Percentiles rank a stretch among this genome's conserved stretches.
Conservation (phyloP, 2,888 invertebrate species). For the Meta bourneti region DNA sequence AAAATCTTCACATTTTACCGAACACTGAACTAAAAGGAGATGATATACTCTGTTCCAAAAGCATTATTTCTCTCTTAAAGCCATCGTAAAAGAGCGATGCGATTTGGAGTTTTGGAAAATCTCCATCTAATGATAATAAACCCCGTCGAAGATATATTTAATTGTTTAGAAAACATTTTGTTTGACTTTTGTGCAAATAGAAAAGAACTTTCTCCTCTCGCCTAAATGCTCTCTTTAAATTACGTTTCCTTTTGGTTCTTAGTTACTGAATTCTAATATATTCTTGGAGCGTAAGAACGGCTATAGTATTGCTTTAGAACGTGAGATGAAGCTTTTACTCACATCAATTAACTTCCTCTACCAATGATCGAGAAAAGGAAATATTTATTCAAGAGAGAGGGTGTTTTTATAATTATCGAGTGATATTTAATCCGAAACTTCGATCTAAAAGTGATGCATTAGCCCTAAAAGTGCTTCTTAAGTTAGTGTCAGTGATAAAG, state of each 20-base stretch:
- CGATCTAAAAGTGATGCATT: slow-evolving; percentile 14
- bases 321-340: slow-evolving; percentile 44
- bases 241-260: slow-evolving; percentile 15
- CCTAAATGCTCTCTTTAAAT: slow-evolving; percentile 39
- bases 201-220: slow-evolving; percentile 24
- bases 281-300: slow-evolving; percentile 34
- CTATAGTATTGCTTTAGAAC: slow-evolving; percentile 39
- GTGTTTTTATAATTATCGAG: slow-evolving; percentile 26
- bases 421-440: slow-evolving; percentile 14
- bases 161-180: slow-evolving; percentile 23
- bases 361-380: slow-evolving; percentile 45
- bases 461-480: background rate
- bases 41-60: too few species aligned
- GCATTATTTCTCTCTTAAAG: too few species aligned
- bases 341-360: slow-evolving; percentile 58
- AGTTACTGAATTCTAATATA: slow-evolving; percentile 38
- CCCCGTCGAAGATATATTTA: background rate
- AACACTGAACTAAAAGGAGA: too few species aligned
- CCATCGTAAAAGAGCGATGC: too few species aligned
- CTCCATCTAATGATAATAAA: background rate
- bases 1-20: too few species aligned
- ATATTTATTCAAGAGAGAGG: slow-evolving; percentile 40
- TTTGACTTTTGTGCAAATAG: slow-evolving; percentile 2
- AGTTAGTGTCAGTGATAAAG: too few species aligned
- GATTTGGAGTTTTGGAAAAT: background rate